Evolutionary conservation across 2,113 vertebrate species (phyloP).

Genomic region (Nematolebias whitei): DNA sequence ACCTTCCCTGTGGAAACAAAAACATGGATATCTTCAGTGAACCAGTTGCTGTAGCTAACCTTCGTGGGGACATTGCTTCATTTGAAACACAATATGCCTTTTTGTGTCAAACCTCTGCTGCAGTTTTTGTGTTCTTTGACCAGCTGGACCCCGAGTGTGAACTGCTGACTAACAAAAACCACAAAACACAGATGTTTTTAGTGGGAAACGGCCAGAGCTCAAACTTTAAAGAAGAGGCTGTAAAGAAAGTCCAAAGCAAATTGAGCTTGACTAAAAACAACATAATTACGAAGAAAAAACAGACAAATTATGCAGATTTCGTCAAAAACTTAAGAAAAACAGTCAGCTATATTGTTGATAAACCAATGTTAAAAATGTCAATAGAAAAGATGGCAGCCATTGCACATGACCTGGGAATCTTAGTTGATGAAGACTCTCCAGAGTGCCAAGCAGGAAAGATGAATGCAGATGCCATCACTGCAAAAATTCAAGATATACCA

Average conservation of each 20-base stretch:
- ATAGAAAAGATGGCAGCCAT: constrained; percentile 49
- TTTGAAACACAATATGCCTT: constrained; percentile 78
- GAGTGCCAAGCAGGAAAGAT: constrained; percentile 57
- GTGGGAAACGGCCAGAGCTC: constrained; percentile 51
- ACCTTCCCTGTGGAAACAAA: constrained; percentile 73
- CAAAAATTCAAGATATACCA: constrained; percentile 34
- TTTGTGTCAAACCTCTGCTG: constrained; percentile 77
- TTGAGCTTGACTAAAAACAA: constrained; percentile 44
- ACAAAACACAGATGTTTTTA: constrained; percentile 59
- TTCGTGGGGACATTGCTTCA: constrained; percentile 71
- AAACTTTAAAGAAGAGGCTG: neutral
- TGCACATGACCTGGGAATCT: constrained; percentile 59
- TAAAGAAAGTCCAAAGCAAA: constrained; percentile 15
- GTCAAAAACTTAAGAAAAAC: constrained; percentile 25
- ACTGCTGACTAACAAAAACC: constrained; percentile 60
- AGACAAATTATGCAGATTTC: constrained; percentile 65
- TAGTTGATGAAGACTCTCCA: constrained; percentile 63
- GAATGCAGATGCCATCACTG: constrained; percentile 56
- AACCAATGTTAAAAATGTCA: neutral
- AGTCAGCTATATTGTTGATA: constrained; percentile 34
- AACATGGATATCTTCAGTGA: constrained; percentile 70
- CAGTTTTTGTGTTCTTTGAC: constrained; percentile 81
- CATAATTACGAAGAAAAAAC: constrained; percentile 51
- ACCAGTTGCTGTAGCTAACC: constrained; percentile 77
- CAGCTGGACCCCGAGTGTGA: constrained; percentile 42